Base-by-base conservation (phyloP, 2,888 invertebrate species). In the Polymixis flavicincta region DNA sequence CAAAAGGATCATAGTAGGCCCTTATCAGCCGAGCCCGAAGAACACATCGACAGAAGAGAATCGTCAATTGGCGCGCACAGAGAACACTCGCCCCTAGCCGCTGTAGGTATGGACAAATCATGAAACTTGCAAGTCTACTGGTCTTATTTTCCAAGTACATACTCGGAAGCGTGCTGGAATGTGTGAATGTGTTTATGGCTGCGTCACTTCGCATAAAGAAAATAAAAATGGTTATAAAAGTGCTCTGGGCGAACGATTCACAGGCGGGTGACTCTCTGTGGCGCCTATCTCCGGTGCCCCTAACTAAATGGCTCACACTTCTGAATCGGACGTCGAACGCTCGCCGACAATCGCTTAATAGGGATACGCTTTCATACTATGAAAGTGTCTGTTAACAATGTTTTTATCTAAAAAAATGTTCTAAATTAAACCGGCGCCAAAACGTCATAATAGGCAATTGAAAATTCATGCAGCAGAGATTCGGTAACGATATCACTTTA, bases 211-310 rank as follows among this genome's bases (percentile, higher is more conserved):
- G 37, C n/a, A 52, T 42, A 25, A 61, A 63, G 19, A 19, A 61
- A 60, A 74, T 67, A 55, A 74, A 74, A 55, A n/a, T 55, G 25
- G 67, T 55, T 67, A 50, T 50, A 50, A 54, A 57, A 66, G 54
- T 45, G 42, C 57, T 48, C 22, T 50, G 14, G 17, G 37, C 32
- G 42, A 52, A 74, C 69, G 61, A 52, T 69, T 19, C 48, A 32
- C 68, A 28, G 19, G 45, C 37, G 70, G 45, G 17, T 70, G 61
- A 37, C 42, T 48, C 61, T 61, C 22, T 52, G 61, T 45, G 59
- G 69, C 22, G 28, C 61, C 37, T 63, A 17, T 64, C 42, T 57
- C 50, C 42, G 50, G 42, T 19, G n/a, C 75, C 32, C 25, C 19
- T 22, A 17, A 32, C 32, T 17, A 32, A 50, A 22, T 25, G 52